Conservation (phyloP, 2,113 vertebrate genomes). For the Bombycilla garrulus region DNA sequence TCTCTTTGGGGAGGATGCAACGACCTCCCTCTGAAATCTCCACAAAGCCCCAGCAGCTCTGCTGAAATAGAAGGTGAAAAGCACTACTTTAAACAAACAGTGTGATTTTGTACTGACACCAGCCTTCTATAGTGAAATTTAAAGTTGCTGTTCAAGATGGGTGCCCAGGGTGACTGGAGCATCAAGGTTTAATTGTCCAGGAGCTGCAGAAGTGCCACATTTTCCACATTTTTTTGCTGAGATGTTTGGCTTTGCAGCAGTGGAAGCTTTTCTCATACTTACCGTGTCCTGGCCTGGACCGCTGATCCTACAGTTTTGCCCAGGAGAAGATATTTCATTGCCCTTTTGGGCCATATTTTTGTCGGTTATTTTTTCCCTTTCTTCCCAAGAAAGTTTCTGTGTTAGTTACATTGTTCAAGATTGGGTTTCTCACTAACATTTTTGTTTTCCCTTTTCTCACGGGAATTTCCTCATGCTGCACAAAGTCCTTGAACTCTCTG, state of each 20-base stretch:
- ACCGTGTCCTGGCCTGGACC: not conserved
- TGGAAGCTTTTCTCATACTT: not conserved
- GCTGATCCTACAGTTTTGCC: not conserved
- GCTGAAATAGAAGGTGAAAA: not conserved
- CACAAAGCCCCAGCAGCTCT: not conserved
- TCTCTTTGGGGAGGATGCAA: not conserved
- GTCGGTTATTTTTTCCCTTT: not conserved
- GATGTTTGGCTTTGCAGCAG: not conserved
- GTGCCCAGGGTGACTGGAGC: not conserved
- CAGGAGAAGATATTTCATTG: not conserved
- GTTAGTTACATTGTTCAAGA: not conserved
- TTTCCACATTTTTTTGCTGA: not conserved
- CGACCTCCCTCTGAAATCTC: not conserved
- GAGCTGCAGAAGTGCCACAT: not conserved
- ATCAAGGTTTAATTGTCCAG: not conserved
- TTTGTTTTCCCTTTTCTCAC: not conserved
- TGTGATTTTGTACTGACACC: rapidly evolving
- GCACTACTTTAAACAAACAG: rapidly evolving
- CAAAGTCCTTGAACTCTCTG: not conserved
- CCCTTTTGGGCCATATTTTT: not conserved
- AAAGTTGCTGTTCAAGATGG: not conserved
- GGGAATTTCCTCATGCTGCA: not conserved
- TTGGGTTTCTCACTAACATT: not conserved
- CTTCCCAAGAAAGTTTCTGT: not conserved
- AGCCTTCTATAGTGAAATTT: not conserved